These are phyloP conservation scores for Coenonympha glycerion DNA, from an alignment of 2,888 invertebrate genomes.

Conservation along the genomic window DNA sequence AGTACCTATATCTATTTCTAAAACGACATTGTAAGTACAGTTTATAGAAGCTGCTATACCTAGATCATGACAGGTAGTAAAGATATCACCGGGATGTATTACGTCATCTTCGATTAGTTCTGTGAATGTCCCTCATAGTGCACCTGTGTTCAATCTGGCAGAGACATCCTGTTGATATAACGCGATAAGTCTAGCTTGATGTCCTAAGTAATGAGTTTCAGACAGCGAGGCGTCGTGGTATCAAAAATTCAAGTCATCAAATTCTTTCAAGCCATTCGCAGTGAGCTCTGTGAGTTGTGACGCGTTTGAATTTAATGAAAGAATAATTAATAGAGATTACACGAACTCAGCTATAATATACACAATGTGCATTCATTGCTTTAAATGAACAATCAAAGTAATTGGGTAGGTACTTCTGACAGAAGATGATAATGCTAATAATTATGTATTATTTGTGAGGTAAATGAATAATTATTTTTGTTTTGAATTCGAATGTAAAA, in stretches of 20 bases:
- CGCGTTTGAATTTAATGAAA: constrained; percentile 1
- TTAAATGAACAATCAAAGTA: too few relatives aligned
- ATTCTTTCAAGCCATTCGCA: constrained; percentile 16
- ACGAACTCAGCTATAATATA: background rate
- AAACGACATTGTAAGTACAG: too few relatives aligned
- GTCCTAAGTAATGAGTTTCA: constrained; percentile 29
- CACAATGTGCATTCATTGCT: background rate
- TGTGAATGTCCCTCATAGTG: constrained; percentile 39
- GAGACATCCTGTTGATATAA: constrained; percentile 55
- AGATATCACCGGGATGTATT: constrained; percentile 28
- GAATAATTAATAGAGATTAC: constrained; percentile 12
- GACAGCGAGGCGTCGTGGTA: constrained; percentile 26
- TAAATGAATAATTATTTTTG: too few relatives aligned
- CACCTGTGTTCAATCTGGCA: constrained; percentile 52
- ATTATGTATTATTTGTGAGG: background rate
- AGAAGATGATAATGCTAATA: too few relatives aligned
- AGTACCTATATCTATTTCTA: too few relatives aligned
- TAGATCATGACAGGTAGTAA: too few relatives aligned
- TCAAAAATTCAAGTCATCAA: constrained; percentile 22
- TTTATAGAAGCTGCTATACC: too few relatives aligned
- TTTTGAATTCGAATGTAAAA: too few relatives aligned
- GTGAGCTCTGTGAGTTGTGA: background rate
- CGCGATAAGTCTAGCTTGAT: constrained; percentile 21
- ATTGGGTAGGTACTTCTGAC: too few relatives aligned
- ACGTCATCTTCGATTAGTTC: constrained; percentile 42